Conservation (phyloP, 2,113 vertebrate species). For the Ramphastos sulfuratus region DNA sequence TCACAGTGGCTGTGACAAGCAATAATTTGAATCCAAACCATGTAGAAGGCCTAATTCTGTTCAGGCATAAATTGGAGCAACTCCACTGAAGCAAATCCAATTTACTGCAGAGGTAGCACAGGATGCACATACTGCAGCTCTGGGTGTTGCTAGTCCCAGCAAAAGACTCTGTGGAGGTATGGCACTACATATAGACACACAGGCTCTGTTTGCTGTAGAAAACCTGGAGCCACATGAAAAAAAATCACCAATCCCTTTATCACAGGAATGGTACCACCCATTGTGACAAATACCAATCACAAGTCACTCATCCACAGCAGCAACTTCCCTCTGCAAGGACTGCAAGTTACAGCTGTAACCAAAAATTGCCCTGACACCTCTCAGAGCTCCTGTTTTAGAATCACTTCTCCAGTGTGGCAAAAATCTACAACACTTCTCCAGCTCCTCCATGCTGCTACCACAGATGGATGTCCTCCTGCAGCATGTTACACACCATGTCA, state of each 20-base stretch:
- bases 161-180: background rate
- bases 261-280: background rate
- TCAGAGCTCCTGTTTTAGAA: background rate
- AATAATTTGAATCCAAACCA: slow-evolving; percentile 36
- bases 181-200: background rate
- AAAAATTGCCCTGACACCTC: background rate
- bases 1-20: slow-evolving; percentile 23
- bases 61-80: slow-evolving; percentile 55
- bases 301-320: background rate
- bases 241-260: background rate
- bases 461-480: rapidly evolving
- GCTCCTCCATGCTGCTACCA: background rate
- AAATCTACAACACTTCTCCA: background rate
- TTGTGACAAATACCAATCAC: background rate
- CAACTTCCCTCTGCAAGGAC: background rate
- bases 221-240: background rate
- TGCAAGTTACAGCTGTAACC: background rate
- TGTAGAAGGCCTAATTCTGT: slow-evolving; percentile 57
- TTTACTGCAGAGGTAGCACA: background rate
- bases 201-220: background rate
- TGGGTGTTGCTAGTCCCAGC: background rate
- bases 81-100: slow-evolving; percentile 35
- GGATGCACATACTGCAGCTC: background rate
- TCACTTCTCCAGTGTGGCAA: background rate
- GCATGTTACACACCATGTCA: rapidly evolving